Conservation (phyloP, 1,140 invertebrate genomes). For the Ostrea denselamellosa region DNA sequence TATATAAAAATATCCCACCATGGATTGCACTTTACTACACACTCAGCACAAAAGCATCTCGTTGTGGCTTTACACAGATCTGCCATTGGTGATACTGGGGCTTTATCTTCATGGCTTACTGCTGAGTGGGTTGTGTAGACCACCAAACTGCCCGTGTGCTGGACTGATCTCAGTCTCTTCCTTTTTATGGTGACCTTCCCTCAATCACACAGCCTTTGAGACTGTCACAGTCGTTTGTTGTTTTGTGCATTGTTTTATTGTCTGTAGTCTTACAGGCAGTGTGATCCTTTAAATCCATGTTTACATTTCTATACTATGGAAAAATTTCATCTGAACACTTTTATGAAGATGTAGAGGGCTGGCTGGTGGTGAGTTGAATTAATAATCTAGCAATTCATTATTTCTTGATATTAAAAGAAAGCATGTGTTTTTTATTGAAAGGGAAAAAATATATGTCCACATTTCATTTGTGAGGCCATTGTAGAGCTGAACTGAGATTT, state of each 20-base stretch:
- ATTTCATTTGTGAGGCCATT: slow-evolving; percentile 8
- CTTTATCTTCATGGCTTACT: not conserved
- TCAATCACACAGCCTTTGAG: not conserved
- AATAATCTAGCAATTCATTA: not conserved
- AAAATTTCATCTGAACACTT: not conserved
- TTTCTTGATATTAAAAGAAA: not conserved
- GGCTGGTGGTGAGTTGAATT: slow-evolving; percentile 7
- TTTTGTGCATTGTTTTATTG: not conserved
- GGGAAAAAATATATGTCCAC: not conserved
- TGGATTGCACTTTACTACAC: not conserved
- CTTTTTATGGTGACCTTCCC: not conserved
- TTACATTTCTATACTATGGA: not conserved
- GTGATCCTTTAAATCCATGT: not conserved
- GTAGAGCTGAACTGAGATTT: not conserved
- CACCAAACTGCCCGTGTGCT: not conserved
- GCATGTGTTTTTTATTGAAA: not conserved
- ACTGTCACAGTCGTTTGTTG: not conserved
- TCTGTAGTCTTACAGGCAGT: not conserved
- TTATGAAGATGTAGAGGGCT: not conserved
- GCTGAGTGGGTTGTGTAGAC: not conserved
- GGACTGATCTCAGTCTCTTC: not conserved
- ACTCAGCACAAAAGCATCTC: not conserved
- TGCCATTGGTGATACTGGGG: not conserved
- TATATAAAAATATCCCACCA: not conserved
- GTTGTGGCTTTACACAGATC: not conserved